phyloP scores from a whole-genome alignment of 92 coral and sea anemone genomes.

The Actinernus sp. region DNA sequence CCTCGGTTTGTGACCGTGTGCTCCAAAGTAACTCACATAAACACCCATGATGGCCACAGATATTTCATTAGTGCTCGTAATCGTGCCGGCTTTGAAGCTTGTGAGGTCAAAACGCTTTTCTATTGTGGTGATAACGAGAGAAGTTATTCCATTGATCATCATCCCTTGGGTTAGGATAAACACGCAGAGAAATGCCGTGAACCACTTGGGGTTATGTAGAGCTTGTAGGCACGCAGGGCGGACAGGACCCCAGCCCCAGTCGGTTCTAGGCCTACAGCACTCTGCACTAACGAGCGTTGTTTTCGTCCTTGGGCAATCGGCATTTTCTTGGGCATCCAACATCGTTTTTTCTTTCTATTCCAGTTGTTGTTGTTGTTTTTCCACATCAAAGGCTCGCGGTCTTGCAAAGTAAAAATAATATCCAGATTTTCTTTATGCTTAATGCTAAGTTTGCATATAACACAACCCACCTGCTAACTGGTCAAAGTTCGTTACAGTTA shows the following conservation, averaged over 20 bases:
- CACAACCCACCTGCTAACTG: neutral
- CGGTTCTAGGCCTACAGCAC: too few species aligned
- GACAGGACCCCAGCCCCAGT: slow-evolving; percentile 25
- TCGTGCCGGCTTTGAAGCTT: slow-evolving; percentile 33
- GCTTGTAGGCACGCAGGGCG: slow-evolving; percentile 37
- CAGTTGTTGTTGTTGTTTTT: neutral
- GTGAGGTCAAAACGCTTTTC: slow-evolving; percentile 35
- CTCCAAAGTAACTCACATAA: slow-evolving; percentile 48
- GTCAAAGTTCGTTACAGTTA: neutral
- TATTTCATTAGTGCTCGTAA: slow-evolving; percentile 38
- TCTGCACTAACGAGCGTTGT: too few species aligned
- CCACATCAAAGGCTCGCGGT: neutral
- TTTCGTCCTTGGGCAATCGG: too few species aligned
- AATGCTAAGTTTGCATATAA: neutral
- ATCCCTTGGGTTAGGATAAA: slow-evolving; percentile 10
- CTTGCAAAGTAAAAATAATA: neutral
- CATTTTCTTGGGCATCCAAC: too few species aligned
- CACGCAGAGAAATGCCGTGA: slow-evolving; percentile 12
- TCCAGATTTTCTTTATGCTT: neutral
- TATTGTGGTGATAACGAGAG: slow-evolving; percentile 38
- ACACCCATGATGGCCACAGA: slow-evolving; percentile 26
- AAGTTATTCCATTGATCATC: slow-evolving; percentile 20
- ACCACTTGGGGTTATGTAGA: slow-evolving; percentile 30
- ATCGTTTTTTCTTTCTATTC: neutral
- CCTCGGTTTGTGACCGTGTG: slow-evolving; percentile 36